Evolutionary conservation across 2,797 vertebrate genomes (phyloP).

Genomic region (Dryobates pubescens): DNA sequence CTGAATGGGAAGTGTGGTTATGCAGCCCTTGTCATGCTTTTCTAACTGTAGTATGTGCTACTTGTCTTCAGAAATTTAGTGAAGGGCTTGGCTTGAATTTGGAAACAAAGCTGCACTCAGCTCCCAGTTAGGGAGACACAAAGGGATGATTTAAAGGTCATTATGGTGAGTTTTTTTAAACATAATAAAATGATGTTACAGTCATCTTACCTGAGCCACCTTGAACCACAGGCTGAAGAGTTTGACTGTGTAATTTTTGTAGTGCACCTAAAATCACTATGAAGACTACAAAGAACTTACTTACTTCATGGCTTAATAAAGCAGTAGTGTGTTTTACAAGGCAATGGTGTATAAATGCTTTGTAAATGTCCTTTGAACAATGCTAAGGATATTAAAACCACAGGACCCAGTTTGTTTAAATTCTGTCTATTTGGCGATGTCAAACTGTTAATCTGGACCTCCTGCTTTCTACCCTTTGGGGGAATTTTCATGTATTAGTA

Average conservation of each 20-base stretch:
- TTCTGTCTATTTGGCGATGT: not conserved
- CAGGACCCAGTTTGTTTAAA: not conserved
- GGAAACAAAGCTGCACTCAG: not conserved
- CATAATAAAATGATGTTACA: not conserved
- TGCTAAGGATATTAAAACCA: not conserved
- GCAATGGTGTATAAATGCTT: not conserved
- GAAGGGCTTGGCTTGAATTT: not conserved
- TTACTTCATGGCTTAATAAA: not conserved
- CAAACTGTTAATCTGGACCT: not conserved
- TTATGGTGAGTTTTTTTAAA: not conserved
- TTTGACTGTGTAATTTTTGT: not conserved
- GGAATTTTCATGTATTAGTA: constrained; percentile 5
- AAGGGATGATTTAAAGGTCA: not conserved
- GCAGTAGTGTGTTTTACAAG: not conserved
- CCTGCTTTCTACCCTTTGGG: not conserved
- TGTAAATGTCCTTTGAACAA: not conserved
- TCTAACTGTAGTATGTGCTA: not conserved
- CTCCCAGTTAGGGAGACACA: not conserved
- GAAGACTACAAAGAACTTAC: not conserved
- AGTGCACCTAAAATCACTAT: not conserved
- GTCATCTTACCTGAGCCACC: not conserved
- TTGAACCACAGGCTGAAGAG: not conserved
- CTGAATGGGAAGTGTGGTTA: not conserved
- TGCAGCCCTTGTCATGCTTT: not conserved
- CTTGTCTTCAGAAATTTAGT: not conserved